A percentile compares a stretch with the other conserved stretches of the same genome.
These are phyloP conservation scores for Sylvicapra grimmia DNA, from an alignment of 2,113 vertebrate genomes.

Conservation along the genomic window DNA sequence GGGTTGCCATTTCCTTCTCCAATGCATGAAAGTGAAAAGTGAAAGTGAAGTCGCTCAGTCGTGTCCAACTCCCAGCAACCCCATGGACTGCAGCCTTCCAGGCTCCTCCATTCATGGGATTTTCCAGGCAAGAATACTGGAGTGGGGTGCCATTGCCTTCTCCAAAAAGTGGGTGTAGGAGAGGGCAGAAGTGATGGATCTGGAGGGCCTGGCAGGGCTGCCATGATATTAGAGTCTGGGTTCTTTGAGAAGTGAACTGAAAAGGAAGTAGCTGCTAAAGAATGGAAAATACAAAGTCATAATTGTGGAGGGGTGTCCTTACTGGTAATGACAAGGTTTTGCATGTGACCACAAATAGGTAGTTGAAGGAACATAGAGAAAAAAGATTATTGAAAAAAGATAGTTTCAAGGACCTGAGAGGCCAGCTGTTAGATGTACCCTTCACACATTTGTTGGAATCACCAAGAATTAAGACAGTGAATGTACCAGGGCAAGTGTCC, in stretches of 20 bases:
- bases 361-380: neutral
- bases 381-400: neutral
- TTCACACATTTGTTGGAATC: neutral
- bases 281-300: neutral
- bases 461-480: neutral
- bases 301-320: neutral
- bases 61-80: fast-evolving
- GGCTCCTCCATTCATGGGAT: too few species aligned
- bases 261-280: neutral
- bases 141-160: too few species aligned
- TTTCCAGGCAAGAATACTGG: too few species aligned
- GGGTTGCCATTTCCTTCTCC: too few species aligned
- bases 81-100: too few species aligned
- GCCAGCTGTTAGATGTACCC: neutral
- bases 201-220: neutral
- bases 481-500: neutral
- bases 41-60: too few species aligned
- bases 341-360: neutral
- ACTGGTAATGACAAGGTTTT: neutral
- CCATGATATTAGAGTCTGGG: neutral
- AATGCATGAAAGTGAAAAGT: too few species aligned
- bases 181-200: neutral
- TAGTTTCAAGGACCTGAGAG: neutral
- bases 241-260: neutral
- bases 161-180: neutral